These are phyloP conservation scores for Pseudococcus longispinus DNA, from an alignment of 2,888 invertebrate genomes.

Conservation along the genomic window DNA sequence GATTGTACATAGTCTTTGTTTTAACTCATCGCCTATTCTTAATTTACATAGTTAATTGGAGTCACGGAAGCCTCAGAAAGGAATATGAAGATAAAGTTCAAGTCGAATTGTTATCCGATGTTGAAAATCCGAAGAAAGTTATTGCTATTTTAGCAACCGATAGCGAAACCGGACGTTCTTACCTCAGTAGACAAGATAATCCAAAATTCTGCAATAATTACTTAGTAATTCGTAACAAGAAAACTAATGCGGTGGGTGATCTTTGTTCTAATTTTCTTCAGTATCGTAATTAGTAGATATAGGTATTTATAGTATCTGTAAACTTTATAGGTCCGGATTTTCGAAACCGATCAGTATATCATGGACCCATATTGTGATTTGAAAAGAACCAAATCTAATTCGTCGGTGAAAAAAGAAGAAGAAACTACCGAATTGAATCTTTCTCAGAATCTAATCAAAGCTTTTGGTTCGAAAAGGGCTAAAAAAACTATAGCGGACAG, in stretches of 20 bases:
- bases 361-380: neutral
- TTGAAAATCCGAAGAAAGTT: slow-evolving; percentile 2
- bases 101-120: slow-evolving; percentile 4
- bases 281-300: neutral
- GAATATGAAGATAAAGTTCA: neutral
- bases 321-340: neutral
- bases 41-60: slow-evolving; percentile 43
- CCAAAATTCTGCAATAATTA: neutral
- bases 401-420: neutral
- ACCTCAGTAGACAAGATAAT: neutral
- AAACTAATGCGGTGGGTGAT: slow-evolving; percentile 18
- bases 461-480: slow-evolving; percentile 14
- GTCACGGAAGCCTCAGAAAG: neutral
- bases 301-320: neutral
- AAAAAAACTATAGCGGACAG: slow-evolving; percentile 17
- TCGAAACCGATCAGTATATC: neutral
- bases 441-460: neutral
- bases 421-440: neutral
- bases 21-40: too few relatives aligned
- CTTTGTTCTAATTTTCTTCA: neutral
- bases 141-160: neutral
- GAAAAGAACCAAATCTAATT: neutral
- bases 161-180: neutral
- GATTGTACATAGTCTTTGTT: too few relatives aligned
- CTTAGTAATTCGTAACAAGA: neutral